A percentile compares a stretch with the other conserved stretches of the same genome.
Conservation (phyloP, 2,888 invertebrate species). For the Hanleya hanleyi region DNA sequence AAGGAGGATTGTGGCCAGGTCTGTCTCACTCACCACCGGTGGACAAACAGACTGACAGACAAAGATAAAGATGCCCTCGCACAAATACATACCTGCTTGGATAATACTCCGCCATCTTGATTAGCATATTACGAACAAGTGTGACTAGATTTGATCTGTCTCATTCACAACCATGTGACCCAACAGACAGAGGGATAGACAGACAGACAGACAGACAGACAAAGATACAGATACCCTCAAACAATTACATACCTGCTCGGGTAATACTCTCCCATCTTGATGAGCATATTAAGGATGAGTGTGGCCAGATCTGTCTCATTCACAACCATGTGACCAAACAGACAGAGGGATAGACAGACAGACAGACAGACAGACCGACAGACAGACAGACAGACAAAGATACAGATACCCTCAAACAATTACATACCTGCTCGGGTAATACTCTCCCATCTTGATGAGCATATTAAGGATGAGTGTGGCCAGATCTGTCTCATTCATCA, state of each 20-base stretch:
- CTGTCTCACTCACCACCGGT: too few relatives aligned
- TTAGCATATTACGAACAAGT: too few relatives aligned
- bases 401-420: too few relatives aligned
- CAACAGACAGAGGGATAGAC: background rate
- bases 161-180: too few relatives aligned
- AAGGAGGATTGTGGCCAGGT: too few relatives aligned
- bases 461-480: conserved; percentile 93
- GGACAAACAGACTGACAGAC: background rate
- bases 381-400: background rate
- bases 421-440: conserved; percentile 90
- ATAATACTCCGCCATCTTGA: too few relatives aligned
- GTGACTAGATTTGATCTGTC: too few relatives aligned
- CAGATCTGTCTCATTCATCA: conserved; percentile 94
- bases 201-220: background rate
- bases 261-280: conserved; percentile 94
- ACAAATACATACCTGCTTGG: too few relatives aligned
- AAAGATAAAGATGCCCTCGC: background rate
- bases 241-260: conserved; percentile 89
- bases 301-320: conserved; percentile 96
- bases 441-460: conserved; percentile 92
- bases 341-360: background rate
- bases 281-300: conserved; percentile 91
- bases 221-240: background rate
- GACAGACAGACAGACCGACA: background rate
- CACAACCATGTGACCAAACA: too few relatives aligned